These are phyloP conservation scores for Vulpes ferrilata DNA, from an alignment of 2,113 vertebrate species.

Conservation along the genomic window DNA sequence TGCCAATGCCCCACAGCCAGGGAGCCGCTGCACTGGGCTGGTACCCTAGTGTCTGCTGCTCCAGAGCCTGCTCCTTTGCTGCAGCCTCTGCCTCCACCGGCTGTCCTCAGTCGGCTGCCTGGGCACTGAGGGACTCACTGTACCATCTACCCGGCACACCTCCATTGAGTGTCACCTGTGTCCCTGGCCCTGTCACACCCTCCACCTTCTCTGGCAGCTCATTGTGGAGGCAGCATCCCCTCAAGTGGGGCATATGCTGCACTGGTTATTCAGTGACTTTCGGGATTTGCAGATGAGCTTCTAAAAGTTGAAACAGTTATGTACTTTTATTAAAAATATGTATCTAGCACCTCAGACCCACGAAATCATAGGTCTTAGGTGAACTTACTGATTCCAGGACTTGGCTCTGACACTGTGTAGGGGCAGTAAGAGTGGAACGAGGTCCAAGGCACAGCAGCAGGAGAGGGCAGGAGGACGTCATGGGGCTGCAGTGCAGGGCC, in stretches of 20 bases:
- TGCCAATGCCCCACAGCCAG: neutral
- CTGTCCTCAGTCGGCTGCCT: neutral
- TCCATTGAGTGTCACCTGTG: fast-evolving
- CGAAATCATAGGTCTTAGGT: neutral
- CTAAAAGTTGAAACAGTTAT: neutral
- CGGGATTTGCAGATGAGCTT: neutral
- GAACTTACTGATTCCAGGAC: neutral
- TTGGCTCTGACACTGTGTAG: no score
- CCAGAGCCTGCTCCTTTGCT: fast-evolving
- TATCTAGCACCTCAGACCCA: neutral
- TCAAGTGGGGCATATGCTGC: fast-evolving
- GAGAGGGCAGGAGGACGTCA: neutral
- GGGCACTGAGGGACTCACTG: neutral
- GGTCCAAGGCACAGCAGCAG: neutral
- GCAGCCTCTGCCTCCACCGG: neutral
- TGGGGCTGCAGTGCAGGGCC: fast-evolving
- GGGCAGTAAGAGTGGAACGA: neutral
- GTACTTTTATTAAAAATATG: neutral
- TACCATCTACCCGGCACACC: neutral
- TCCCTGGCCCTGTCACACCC: neutral
- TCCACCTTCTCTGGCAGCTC: neutral
- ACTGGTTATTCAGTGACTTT: neutral
- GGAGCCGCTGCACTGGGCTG: neutral
- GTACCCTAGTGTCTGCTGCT: neutral
- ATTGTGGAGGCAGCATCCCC: neutral